phyloP scores from a whole-genome alignment of 2,888 invertebrate genomes.

The Synanthedon andrenaeformis region DNA sequence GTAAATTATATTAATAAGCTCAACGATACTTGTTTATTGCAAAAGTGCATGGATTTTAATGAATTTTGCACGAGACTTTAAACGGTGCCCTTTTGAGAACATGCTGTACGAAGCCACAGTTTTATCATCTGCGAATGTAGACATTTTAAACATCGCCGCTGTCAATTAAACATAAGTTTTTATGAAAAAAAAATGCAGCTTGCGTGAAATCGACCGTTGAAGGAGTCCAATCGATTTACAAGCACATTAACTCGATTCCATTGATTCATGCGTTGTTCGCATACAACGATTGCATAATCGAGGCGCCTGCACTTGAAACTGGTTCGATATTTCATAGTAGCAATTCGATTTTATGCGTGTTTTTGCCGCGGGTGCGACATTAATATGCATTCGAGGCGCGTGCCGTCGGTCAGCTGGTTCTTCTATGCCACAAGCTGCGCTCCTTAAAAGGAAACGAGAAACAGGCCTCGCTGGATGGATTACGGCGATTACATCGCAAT shows the following conservation, averaged over 20 bases:
- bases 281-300: constrained; percentile 43
- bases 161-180: not conserved
- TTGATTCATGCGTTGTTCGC: constrained; percentile 34
- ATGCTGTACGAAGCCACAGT: too few relatives aligned
- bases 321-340: constrained; percentile 48
- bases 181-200: not conserved
- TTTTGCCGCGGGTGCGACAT: constrained; percentile 53
- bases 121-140: too few relatives aligned
- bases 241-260: not conserved
- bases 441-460: constrained; percentile 63
- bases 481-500: constrained; percentile 67
- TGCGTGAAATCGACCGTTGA: not conserved
- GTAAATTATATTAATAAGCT: too few relatives aligned
- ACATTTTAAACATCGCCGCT: not conserved
- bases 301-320: constrained; percentile 46
- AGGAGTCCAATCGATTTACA: not conserved
- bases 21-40: too few relatives aligned
- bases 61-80: too few relatives aligned
- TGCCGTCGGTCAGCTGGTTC: constrained; percentile 66
- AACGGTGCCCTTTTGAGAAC: too few relatives aligned
- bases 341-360: constrained; percentile 52
- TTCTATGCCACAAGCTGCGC: constrained; percentile 64
- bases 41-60: too few relatives aligned
- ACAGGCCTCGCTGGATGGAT: constrained; percentile 41
- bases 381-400: constrained; percentile 63